Percentiles rank a stretch among this genome's conserved stretches.
Evolutionary conservation across 1,140 invertebrate species (phyloP).

Genomic region (Cotesia typhae): DNA sequence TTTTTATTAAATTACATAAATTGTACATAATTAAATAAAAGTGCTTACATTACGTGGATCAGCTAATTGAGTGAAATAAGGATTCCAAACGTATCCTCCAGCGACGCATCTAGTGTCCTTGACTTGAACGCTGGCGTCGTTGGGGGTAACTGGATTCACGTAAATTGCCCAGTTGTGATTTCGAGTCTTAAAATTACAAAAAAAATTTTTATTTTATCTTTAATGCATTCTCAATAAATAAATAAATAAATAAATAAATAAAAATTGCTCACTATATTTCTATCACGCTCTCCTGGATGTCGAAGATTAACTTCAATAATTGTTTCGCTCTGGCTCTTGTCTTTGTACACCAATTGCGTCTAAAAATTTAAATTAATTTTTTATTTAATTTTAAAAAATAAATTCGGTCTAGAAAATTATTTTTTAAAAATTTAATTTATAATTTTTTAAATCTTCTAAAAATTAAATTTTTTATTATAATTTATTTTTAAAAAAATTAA

Average conservation of each 20-base stretch:
- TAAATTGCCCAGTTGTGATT: constrained; percentile 93
- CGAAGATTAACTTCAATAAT: constrained; percentile 86
- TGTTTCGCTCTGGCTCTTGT: constrained; percentile 88
- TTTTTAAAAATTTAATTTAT: too few species aligned
- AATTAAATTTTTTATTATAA: too few species aligned
- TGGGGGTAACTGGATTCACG: constrained; percentile 87
- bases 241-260: too few species aligned
- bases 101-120: constrained; percentile 85
- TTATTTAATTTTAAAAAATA: neutral
- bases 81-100: constrained; percentile 92
- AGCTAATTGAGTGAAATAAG: constrained; percentile 88
- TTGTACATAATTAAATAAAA: neutral
- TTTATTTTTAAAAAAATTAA: too few species aligned
- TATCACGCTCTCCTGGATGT: constrained; percentile 83
- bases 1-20: neutral
- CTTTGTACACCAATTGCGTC: constrained; percentile 87
- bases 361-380: constrained; percentile 52
- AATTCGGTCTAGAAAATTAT: too few species aligned
- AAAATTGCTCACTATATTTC: constrained; percentile 74
- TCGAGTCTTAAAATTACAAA: constrained; percentile 69
- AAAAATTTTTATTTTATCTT: neutral
- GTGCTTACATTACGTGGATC: constrained; percentile 84
- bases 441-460: too few species aligned
- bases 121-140: constrained; percentile 86
- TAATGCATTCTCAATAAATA: too few species aligned